phyloP scores from a whole-genome alignment of 2,113 vertebrate genomes.

The Nesogale talazaci region DNA sequence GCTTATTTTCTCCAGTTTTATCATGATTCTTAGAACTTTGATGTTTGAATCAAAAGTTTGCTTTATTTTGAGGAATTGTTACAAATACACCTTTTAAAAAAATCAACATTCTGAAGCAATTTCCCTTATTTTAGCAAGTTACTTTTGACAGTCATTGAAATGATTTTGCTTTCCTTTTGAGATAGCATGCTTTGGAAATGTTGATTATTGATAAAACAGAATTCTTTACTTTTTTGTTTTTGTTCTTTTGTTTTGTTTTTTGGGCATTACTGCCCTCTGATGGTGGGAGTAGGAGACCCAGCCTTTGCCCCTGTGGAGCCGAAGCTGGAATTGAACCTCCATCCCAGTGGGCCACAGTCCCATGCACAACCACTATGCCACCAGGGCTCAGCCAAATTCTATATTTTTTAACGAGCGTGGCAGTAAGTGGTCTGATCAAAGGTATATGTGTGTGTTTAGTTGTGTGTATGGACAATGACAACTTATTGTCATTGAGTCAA shows the following conservation, averaged over 20 bases:
- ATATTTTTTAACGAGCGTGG: neutral
- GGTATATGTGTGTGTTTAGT: neutral
- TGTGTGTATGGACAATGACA: neutral
- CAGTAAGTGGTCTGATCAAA: neutral
- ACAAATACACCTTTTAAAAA: conserved; percentile 43
- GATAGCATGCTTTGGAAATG: conserved; percentile 24
- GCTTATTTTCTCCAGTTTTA: neutral
- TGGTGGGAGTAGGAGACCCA: too few species aligned
- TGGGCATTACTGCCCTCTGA: too few species aligned
- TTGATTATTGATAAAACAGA: neutral
- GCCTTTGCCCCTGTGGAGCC: too few species aligned
- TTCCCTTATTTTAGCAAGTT: neutral
- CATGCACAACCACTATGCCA: too few species aligned
- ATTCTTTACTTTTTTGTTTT: conserved; percentile 1
- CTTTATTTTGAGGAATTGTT: conserved; percentile 37
- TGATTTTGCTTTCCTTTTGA: conserved; percentile 24
- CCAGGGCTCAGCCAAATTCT: too few species aligned
- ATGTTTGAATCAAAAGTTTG: conserved; percentile 45
- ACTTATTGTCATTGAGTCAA: too few species aligned
- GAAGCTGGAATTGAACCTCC: too few species aligned
- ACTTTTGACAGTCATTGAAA: neutral
- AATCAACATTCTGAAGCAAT: conserved; percentile 1
- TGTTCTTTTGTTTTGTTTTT: too few species aligned
- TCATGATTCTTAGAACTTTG: neutral
- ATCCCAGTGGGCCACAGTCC: too few species aligned